Base-by-base conservation (phyloP, 92 coral and sea anemone genomes). In the Porites lobata region DNA sequence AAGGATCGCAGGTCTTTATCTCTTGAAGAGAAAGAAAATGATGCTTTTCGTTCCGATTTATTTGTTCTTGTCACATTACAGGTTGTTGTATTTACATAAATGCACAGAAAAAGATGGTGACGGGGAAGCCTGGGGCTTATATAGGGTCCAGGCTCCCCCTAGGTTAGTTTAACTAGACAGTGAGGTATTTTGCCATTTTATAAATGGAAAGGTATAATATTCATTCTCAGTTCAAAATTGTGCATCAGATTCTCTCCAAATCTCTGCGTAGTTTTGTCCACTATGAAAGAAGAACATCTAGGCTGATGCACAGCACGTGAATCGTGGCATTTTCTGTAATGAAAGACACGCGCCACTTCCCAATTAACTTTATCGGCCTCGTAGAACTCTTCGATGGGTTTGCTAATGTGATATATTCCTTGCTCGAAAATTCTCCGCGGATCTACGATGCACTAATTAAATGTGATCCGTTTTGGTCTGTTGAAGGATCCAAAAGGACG, bases 311-410 rank as follows among this genome's bases (percentile, higher is more conserved):
- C 8, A 6, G 83, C 83, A 19, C n/a, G 6, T 2, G 73, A 20
- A 15, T 79, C 83, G 1, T 79, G 15, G 38, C 94, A 91, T 65
- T 63, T 10, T 66, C 94, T 79, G 70, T 91, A 91, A 68, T 91
- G 94, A 70, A 85, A 91, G 10, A 91, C 91, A 1, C 79, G 78
- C 19, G 89, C 91, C 62, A 22, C 24, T 22, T 22, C 24, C 64
- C 85, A 76, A 32, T 69, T 58, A 2, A 87, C 77, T 65, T 69
- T 26, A 38, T 63, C 76, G 1, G 57, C 51, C 1, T 52, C 8
- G 14, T 57, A 87, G 58, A 74, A 6, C n/a, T 24, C 88, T 7
- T 62, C 69, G 11, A 80, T 81, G 12, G 91, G 87, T 22, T 22
- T 22, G 24, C 24, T 22, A 22, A 22, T 22, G 24, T 22, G 24